A percentile compares a stretch with the other conserved stretches of the same genome.
phyloP scores from a whole-genome alignment of 2,888 invertebrate species.

The Ametastegia equiseti region DNA sequence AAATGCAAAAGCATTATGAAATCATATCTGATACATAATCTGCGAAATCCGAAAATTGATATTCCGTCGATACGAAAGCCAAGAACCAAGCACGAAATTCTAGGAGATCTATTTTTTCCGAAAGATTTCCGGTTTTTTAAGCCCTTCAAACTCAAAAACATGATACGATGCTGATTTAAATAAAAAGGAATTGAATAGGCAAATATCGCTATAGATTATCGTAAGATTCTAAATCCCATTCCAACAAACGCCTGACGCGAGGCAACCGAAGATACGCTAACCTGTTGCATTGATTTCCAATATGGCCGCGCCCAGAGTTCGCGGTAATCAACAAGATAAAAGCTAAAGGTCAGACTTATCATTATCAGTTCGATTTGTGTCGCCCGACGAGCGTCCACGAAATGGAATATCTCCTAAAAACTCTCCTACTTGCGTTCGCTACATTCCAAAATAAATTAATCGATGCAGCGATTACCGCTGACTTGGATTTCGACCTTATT shows the following conservation, averaged over 20 bases:
- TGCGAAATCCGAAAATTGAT: no score
- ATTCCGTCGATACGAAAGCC: no score
- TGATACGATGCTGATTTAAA: no score
- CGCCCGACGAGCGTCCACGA: background rate
- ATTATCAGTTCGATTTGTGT: background rate
- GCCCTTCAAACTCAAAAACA: no score
- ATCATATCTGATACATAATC: no score
- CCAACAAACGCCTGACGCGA: background rate
- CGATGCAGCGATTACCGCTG: background rate
- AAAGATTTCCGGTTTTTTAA: no score
- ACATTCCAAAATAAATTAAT: background rate
- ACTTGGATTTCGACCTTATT: slow-evolving; percentile 60
- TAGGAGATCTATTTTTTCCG: no score
- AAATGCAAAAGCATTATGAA: no score
- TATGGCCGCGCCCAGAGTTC: background rate
- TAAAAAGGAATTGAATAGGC: no score
- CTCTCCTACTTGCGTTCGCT: background rate
- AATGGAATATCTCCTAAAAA: background rate
- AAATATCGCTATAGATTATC: background rate
- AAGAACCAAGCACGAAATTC: no score
- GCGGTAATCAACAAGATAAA: background rate
- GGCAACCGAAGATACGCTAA: background rate
- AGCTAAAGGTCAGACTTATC: background rate
- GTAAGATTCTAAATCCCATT: background rate
- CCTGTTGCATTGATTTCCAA: slow-evolving; percentile 1